Conservation (phyloP, 37 sponge, comb jelly and placozoan species). For the Eunapius fragilis region DNA sequence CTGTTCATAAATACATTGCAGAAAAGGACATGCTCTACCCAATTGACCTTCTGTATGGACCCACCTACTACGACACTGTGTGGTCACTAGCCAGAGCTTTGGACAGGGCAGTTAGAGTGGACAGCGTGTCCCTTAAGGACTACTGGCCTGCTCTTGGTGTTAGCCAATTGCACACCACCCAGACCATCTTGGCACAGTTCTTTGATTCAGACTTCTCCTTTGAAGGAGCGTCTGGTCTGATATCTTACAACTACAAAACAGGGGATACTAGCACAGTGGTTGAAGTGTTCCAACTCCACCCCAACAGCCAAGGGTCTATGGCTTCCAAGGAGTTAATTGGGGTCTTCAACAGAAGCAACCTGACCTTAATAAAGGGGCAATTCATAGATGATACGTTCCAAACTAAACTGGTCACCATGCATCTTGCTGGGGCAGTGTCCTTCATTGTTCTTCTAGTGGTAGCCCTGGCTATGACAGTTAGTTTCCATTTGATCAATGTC, state of each 20-base stretch:
- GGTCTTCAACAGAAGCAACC: neutral
- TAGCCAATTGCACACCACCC: neutral
- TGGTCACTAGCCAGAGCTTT: conserved; percentile 38
- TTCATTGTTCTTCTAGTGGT: neutral
- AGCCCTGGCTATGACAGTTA: neutral
- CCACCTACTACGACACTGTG: conserved; percentile 34
- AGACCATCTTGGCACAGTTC: neutral
- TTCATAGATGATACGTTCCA: neutral
- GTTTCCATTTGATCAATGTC: neutral
- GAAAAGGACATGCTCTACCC: neutral
- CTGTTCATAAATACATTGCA: neutral
- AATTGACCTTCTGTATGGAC: neutral
- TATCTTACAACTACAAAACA: neutral
- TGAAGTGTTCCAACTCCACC: neutral
- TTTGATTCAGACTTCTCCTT: neutral
- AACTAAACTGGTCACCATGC: neutral
- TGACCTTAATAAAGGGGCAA: neutral
- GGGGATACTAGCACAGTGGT: neutral
- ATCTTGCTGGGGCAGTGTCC: neutral
- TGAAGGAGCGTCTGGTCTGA: neutral
- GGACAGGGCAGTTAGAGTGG: neutral
- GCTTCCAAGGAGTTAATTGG: neutral
- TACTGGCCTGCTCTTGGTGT: neutral
- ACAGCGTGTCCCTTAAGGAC: neutral
- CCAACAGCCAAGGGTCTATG: neutral